A percentile compares a stretch with the other conserved stretches of the same genome.
Conservation (phyloP, 1,140 invertebrate species). For the Heliconius hermathena region DNA sequence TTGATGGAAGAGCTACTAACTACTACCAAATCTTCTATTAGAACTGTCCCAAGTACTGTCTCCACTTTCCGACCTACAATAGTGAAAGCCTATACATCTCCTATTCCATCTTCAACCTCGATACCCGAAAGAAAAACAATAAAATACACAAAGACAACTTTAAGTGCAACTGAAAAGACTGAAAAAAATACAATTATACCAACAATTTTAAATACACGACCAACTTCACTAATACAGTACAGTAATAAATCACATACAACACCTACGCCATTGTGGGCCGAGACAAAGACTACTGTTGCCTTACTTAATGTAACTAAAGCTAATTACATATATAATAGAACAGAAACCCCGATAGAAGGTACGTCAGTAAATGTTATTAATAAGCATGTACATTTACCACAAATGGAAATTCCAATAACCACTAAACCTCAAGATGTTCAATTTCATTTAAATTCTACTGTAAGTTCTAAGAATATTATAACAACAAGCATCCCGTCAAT, state of each 20-base stretch:
- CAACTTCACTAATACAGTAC: conserved; percentile 7
- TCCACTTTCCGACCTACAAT: conserved; percentile 39
- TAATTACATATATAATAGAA: conserved; percentile 53
- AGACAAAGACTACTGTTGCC: conserved; percentile 27
- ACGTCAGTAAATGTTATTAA: conserved; percentile 41
- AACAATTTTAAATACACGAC: conserved; percentile 29
- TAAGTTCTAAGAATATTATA: conserved; percentile 26
- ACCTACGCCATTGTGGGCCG: conserved; percentile 20
- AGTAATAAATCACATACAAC: conserved; percentile 12
- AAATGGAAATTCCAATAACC: conserved; percentile 40
- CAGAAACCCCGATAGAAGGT: conserved; percentile 51
- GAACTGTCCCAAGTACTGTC: conserved; percentile 51
- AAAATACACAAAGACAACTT: conserved; percentile 26
- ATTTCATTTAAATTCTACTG: conserved; percentile 31
- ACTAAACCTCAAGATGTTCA: conserved; percentile 35
- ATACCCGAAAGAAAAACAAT: not conserved
- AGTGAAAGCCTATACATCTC: conserved; percentile 27
- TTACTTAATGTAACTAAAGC: conserved; percentile 26
- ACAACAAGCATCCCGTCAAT: conserved; percentile 35
- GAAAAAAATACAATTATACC: conserved; percentile 30
- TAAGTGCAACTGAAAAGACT: conserved; percentile 31
- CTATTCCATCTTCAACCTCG: conserved; percentile 15
- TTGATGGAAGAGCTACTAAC: conserved; percentile 69
- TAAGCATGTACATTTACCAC: conserved; percentile 43
- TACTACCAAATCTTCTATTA: conserved; percentile 56